These are phyloP conservation scores for Lacanobia oleracea DNA, from an alignment of 2,888 invertebrate species.

Conservation along the genomic window DNA sequence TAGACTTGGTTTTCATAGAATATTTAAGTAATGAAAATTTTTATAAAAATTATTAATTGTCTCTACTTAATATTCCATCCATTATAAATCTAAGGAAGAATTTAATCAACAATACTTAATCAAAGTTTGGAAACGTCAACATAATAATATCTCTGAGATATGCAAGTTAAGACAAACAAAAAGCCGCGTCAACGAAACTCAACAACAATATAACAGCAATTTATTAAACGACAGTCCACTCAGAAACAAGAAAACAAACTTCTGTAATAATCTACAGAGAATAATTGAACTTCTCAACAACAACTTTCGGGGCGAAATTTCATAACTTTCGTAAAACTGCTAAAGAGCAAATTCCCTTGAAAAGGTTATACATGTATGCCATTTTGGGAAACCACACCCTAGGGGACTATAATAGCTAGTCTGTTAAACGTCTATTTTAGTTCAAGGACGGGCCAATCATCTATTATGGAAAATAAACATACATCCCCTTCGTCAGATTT, in stretches of 20 bases:
- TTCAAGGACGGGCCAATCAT: slow-evolving; percentile 46
- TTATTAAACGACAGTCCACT: slow-evolving; percentile 51
- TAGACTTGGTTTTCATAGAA: neutral
- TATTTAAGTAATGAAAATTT: neutral
- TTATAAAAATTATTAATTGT: neutral
- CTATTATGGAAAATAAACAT: slow-evolving; percentile 32
- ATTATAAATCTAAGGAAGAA: no score
- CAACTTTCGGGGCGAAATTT: slow-evolving; percentile 50
- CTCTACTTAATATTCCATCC: neutral
- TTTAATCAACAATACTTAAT: neutral
- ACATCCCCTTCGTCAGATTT: slow-evolving; percentile 19
- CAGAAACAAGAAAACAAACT: slow-evolving; percentile 53
- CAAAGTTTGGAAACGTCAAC: slow-evolving; percentile 13
- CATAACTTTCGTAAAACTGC: slow-evolving; percentile 54
- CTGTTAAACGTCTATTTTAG: slow-evolving; percentile 55
- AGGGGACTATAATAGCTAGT: slow-evolving; percentile 50
- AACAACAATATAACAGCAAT: slow-evolving; percentile 54
- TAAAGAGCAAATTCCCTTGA: slow-evolving; percentile 54
- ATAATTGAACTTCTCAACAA: slow-evolving; percentile 56
- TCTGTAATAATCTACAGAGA: slow-evolving; percentile 49
- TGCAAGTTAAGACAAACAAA: slow-evolving; percentile 36
- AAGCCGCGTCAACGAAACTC: slow-evolving; percentile 33
- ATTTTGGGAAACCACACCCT: slow-evolving; percentile 62
- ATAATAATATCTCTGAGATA: slow-evolving; percentile 7
- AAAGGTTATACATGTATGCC: slow-evolving; percentile 65